Base-by-base conservation (phyloP, 2,888 invertebrate genomes). In the Brachyptera putata region DNA sequence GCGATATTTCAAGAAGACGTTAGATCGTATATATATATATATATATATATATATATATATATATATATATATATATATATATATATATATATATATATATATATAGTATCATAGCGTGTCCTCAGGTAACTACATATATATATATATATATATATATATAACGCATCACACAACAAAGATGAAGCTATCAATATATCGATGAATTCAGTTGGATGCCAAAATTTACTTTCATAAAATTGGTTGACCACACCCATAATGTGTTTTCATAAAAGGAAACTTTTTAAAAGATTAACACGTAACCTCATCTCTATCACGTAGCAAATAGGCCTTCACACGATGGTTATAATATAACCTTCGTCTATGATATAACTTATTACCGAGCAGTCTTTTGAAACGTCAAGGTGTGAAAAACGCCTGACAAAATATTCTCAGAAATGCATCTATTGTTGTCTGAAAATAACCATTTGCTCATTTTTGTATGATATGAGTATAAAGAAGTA, bases 201-300 rank as follows among this genome's bases (percentile, higher is more conserved):
- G 26, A 21, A 13, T 53, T 34, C 16, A 18, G 2, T 53, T 9
- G 21, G 18, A 21, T 18, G 14, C 34, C 16, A 34, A 53, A 46
- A 50, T 53, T 53, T 34, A 53, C 53, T 53, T 53, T 53, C 53
- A 53, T 34, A 53, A 53, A 53, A 53, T 53, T 53, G 36, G 22
- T 11, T 36, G 53, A 36, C 53, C 53, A 53, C 53, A 36, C 53
- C 53, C 53, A 53, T 34, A 53, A 53, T 53, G 53, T 53, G 53
- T 53, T 53, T 49, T 53, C 36, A 53, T 36, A 53, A 34, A 21
- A 30, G 26, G 21, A 46, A 24, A 24, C 25, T 3, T 53, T 34
- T 22, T 53, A 53, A 14, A 34, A 53, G 34, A 53, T 53, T 36
- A 53, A 53, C 53, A 53, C 53, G 13, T 39, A 9, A 5, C 4